A percentile compares a stretch with the other conserved stretches of the same genome.
These are phyloP conservation scores for Neopipo cinnamomea DNA, from an alignment of 2,113 vertebrate species.

Conservation along the genomic window DNA sequence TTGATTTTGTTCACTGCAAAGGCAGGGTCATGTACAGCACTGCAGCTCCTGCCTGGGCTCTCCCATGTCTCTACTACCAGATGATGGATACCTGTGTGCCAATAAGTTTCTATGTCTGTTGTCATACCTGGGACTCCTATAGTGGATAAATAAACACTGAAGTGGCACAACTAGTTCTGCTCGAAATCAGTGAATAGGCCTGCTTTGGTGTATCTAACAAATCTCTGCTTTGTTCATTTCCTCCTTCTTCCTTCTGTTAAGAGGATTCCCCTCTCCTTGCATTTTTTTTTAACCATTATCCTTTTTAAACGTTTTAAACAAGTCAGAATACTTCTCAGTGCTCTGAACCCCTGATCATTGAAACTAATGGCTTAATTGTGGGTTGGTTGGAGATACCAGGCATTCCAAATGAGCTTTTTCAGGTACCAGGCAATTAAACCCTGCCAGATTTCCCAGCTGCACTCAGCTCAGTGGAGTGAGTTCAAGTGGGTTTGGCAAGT, in stretches of 20 bases:
- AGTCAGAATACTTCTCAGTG: background rate
- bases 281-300: background rate
- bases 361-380: background rate
- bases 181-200: background rate
- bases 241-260: background rate
- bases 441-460: background rate
- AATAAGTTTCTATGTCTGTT: background rate
- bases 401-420: constrained; percentile 19
- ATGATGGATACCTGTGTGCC: background rate
- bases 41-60: background rate
- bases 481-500: constrained; percentile 5
- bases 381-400: background rate
- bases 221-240: background rate
- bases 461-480: background rate
- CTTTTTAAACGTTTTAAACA: background rate
- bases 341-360: background rate
- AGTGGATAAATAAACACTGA: constrained; percentile 8
- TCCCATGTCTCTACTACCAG: background rate
- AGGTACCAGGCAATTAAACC: background rate
- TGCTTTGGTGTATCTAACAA: background rate
- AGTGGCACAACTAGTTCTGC: constrained; percentile 40
- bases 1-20: background rate
- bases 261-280: background rate
- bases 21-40: background rate
- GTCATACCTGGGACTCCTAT: background rate